Evolutionary conservation across 2,113 vertebrate species (phyloP).

Genomic region (Phoenicopterus ruber): DNA sequence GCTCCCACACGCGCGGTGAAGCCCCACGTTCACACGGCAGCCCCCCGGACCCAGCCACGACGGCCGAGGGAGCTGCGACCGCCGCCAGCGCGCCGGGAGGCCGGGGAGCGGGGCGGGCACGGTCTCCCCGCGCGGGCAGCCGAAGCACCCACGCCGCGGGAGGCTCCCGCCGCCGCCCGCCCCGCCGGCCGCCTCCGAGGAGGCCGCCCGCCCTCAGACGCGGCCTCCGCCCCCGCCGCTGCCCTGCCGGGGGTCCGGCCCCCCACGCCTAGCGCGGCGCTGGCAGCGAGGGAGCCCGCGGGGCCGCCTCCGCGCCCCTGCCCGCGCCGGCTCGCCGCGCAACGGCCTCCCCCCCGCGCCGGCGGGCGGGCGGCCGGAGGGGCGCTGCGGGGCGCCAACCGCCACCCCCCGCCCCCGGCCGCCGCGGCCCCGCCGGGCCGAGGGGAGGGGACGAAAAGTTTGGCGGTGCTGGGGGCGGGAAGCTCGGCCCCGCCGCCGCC

Average conservation of each 20-base stretch:
- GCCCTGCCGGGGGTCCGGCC: neutral
- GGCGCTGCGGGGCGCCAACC: neutral
- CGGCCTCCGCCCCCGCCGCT: neutral
- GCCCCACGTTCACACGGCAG: neutral
- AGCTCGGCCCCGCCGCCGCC: neutral
- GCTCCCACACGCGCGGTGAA: neutral
- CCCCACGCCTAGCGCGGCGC: too few relatives aligned
- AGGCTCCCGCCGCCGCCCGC: too few relatives aligned
- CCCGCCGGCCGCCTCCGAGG: neutral
- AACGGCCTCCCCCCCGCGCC: neutral
- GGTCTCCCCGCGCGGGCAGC: neutral
- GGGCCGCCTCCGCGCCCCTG: too few relatives aligned
- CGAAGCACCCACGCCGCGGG: neutral
- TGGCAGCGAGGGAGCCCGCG: too few relatives aligned
- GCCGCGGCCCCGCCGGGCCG: neutral
- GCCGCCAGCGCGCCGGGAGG: neutral
- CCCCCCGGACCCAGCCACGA: neutral
- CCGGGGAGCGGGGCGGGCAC: neutral
- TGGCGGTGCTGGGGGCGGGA: neutral
- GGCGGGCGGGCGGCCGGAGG: too few relatives aligned
- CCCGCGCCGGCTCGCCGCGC: too few relatives aligned
- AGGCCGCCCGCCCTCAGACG: neutral
- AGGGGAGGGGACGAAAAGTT: constrained; percentile 1
- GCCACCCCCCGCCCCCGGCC: neutral
- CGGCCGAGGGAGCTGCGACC: neutral